Base-by-base conservation (phyloP, 1,140 invertebrate genomes). In the Tetranychus cinnabarinus region DNA sequence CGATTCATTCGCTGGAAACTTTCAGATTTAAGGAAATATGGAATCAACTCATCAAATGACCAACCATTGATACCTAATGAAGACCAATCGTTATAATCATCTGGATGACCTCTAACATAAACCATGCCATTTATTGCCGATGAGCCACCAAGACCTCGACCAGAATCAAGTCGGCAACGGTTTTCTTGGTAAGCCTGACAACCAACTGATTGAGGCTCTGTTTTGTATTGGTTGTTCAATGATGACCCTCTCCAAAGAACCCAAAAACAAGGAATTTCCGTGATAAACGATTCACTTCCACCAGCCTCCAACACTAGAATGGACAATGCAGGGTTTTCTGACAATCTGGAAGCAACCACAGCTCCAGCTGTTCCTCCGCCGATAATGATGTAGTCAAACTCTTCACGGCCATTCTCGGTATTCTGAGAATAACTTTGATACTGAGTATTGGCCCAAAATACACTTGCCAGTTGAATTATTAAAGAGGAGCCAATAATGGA, bases 21-120 rank as follows among this genome's bases (percentile, higher is more conserved):
- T 89, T 86, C 0, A 84, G 86, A 69, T 88, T 88, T 15, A 61
- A 88, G 72, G 93, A 23, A 95, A 68, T 92, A 80, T 55, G 86
- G 82, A 0, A 92, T 71, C 0, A 84, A 82, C 42, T 88, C 82
- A 55, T 83, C 80, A 66, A 82, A 90, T 0, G 85, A 82, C 95
- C 95, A 98, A 2, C 88, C 89, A 1, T 80, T 78, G 66, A 93
- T 95, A 0, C 93, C 93, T 37, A 85, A 72, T 0, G 78, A 73
- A 69, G 90, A 87, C 93, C 93, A 97, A 4, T 77, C 75, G 68
- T 97, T 86, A 70, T 96, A 97, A 70, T 97, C 93, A 61, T 79
- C 80, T 62, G 81, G 81, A 69, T 96, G 91, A 0, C 91, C 93
- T 52, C 91, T 78, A 0, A 91, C 83, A 73, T 96, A 95, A 12